Base-by-base conservation (phyloP, 2,888 invertebrate genomes). In the Drosophila quinaria region DNA sequence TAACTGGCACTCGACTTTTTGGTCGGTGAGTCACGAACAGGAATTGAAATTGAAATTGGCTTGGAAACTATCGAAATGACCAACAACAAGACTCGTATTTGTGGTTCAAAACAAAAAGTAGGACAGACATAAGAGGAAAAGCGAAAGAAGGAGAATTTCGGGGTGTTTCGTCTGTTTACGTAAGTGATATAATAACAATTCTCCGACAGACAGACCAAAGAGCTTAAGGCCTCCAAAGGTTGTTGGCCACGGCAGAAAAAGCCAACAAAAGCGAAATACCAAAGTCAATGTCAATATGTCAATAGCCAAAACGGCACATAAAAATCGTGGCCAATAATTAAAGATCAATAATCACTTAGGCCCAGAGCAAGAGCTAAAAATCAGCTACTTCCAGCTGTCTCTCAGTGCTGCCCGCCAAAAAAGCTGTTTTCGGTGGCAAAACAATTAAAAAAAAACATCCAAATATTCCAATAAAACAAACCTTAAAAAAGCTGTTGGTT, bases 11-110 rank as follows among this genome's bases (percentile, higher is more conserved):
- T 37, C 61, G 50, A 44, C 22, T 22, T 66, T 67, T 56, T 54
- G 46, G 41, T 70, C 66, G 61, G 76, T 87, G 86, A 87, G 76
- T 87, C 86, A 87, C 76, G 59, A 88, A 87, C 86, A 74, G 86
- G 86, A 84, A 83, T 86, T 72, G 66, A 49, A 62, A 77, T 78
- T 72, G 74, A 52, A 60, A 72, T 66, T 64, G 78, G 67, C 67
- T 56, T 70, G 65, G 56, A 59, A 78, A 70, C 70, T 69, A 70
- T 51, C 64, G 46, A 52, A 66, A 29, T 6, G 17, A 25, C 66
- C 55, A 50, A 55, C 50, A 50, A 47, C 47, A 66, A 17, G 15
- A 15, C 15, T n/a, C 19, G 33, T 15, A 59, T 49, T 49, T 47
- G 47, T 49, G 42, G 47, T 3, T 15, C n/a, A 49, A 22, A 44